These are phyloP conservation scores for Acestrorhynchus altus DNA, from an alignment of 2,797 vertebrate species.

Conservation along the genomic window DNA sequence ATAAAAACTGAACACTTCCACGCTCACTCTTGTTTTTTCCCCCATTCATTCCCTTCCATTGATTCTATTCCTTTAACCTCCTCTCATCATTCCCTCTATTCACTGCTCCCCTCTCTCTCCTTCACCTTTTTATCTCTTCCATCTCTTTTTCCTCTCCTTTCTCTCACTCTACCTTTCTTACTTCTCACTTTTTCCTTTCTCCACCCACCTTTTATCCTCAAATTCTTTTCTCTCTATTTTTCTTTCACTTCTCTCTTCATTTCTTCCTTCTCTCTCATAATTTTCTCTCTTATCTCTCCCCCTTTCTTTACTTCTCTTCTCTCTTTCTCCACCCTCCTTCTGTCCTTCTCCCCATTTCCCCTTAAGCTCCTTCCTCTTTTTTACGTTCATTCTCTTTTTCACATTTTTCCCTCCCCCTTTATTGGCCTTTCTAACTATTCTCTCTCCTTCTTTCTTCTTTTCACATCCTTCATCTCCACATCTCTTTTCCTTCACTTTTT, in stretches of 20 bases:
- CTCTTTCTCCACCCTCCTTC: no score
- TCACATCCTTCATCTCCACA: not conserved
- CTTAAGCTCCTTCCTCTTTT: not conserved
- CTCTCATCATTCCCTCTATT: not conserved
- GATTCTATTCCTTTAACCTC: not conserved
- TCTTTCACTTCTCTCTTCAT: not conserved
- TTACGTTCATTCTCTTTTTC: no score
- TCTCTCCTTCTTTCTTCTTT: not conserved
- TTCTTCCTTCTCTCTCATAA: not conserved
- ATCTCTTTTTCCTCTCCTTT: not conserved
- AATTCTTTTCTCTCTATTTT: not conserved
- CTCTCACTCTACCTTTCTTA: not conserved
- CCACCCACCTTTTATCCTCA: no score
- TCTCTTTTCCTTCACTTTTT: not conserved
- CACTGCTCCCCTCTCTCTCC: not conserved
- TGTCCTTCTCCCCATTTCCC: not conserved
- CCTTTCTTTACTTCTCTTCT: not conserved
- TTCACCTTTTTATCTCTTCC: not conserved
- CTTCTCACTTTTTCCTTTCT: conserved; percentile 14
- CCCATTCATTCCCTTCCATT: not conserved
- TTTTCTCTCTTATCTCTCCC: conserved; percentile 28
- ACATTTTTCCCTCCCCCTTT: not conserved
- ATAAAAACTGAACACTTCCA: no score
- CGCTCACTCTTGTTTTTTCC: not conserved
- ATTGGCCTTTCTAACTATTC: no score